Percentiles rank a stretch among this genome's conserved stretches.
phyloP scores from a whole-genome alignment of 2,113 vertebrate species.

The Thamnaconus septentrionalis region DNA sequence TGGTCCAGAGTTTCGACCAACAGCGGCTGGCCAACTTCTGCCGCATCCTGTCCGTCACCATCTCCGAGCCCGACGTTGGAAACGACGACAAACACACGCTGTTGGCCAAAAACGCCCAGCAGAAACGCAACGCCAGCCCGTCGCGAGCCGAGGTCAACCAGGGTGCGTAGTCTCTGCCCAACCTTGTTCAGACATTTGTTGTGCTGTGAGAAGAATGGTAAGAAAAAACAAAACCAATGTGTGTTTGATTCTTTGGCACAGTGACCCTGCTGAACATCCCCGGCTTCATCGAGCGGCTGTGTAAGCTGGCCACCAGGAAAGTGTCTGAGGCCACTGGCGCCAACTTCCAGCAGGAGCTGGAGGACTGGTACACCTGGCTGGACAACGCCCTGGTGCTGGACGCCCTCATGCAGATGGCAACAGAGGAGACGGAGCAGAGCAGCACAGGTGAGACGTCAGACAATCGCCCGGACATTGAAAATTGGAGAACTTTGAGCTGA shows the following conservation, averaged over 20 bases:
- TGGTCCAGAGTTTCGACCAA: constrained; percentile 97
- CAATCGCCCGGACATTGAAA: neutral
- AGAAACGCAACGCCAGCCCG: constrained; percentile 87
- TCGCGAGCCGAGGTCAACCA: constrained; percentile 96
- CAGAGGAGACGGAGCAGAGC: constrained; percentile 93
- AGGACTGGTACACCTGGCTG: constrained; percentile 98
- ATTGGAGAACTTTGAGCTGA: no score
- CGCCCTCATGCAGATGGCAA: constrained; percentile 96
- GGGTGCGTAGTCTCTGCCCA: constrained; percentile 70
- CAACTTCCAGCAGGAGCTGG: constrained; percentile 93
- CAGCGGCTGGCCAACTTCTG: constrained; percentile 99
- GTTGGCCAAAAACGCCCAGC: constrained; percentile 94
- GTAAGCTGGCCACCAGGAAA: constrained; percentile 93
- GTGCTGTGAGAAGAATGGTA: neutral
- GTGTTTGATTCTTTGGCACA: constrained; percentile 40
- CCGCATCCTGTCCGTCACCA: constrained; percentile 95
- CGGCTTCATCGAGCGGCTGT: constrained; percentile 93
- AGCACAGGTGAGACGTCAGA: constrained; percentile 81
- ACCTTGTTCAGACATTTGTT: neutral
- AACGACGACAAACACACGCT: constrained; percentile 97
- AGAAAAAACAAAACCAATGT: neutral
- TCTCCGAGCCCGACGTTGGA: constrained; percentile 95
- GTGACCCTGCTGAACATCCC: constrained; percentile 95
- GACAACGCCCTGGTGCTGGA: constrained; percentile 95
- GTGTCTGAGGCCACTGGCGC: constrained; percentile 92